These are phyloP conservation scores for Gonioctena quinquepunctata DNA, from an alignment of 1,140 invertebrate genomes.

Conservation along the genomic window DNA sequence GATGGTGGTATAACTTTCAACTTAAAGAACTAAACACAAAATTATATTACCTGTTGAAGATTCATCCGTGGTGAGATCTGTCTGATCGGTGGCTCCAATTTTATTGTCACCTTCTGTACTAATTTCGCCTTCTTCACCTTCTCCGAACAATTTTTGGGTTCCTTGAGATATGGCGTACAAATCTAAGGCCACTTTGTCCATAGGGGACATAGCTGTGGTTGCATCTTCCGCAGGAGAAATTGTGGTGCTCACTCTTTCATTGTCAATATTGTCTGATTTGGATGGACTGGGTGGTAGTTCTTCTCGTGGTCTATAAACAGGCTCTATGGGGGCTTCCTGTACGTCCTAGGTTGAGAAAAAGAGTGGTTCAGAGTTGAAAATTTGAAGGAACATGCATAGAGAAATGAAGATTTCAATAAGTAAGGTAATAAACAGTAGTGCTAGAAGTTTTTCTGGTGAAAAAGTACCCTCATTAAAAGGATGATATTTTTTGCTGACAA, in stretches of 20 bases:
- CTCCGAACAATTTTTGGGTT: constrained; percentile 73
- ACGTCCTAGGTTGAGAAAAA: not conserved
- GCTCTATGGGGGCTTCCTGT: not conserved
- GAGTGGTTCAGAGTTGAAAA: not conserved
- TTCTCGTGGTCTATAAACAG: constrained; percentile 25
- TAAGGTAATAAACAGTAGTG: too few relatives aligned
- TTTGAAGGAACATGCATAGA: too few relatives aligned
- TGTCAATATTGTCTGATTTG: not conserved
- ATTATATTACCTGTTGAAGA: constrained; percentile 49
- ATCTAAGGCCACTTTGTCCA: constrained; percentile 81
- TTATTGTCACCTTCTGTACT: constrained; percentile 36
- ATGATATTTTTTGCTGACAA: too few relatives aligned
- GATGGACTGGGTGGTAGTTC: constrained; percentile 40
- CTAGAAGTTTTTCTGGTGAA: too few relatives aligned
- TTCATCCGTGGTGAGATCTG: constrained; percentile 47
- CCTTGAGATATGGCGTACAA: constrained; percentile 76
- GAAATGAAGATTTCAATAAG: too few relatives aligned
- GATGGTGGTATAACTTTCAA: too few relatives aligned
- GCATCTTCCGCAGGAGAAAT: constrained; percentile 18
- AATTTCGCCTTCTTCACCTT: constrained; percentile 44
- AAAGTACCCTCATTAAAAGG: too few relatives aligned
- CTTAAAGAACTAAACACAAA: too few relatives aligned
- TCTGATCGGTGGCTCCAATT: constrained; percentile 43
- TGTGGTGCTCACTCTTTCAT: not conserved
- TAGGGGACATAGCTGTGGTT: constrained; percentile 68